phyloP scores from a whole-genome alignment of 2,888 invertebrate genomes.

The Tridacna gigas region DNA sequence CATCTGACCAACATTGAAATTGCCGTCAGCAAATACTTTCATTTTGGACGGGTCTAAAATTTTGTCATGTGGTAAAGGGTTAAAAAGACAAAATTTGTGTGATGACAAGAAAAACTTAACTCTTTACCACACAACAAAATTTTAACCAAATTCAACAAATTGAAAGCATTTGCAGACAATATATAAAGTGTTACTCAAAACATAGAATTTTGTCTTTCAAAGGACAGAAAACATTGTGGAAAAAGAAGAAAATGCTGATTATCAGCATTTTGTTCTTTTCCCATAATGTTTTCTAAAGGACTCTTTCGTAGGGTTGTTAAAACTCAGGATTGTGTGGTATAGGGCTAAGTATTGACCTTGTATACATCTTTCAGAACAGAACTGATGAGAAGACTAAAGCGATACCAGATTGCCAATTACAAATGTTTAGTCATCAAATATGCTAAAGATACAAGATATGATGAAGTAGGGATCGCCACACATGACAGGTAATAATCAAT shows the following conservation, averaged over 20 bases:
- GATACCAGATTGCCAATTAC: slow-evolving; percentile 86
- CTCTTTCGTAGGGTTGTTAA: no score
- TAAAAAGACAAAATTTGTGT: not conserved
- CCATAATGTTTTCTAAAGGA: no score
- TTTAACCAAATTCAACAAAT: no score
- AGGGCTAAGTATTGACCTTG: not conserved
- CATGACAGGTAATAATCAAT: slow-evolving; percentile 85
- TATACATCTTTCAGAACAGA: slow-evolving; percentile 79
- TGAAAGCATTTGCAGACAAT: no score
- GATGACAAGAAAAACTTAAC: not conserved
- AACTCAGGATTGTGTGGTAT: no score
- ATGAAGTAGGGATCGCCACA: slow-evolving; percentile 85
- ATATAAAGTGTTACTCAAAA: no score
- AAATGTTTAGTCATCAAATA: slow-evolving; percentile 86
- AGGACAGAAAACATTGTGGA: no score
- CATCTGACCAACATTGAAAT: not conserved
- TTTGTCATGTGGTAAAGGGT: not conserved
- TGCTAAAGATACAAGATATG: slow-evolving; percentile 86
- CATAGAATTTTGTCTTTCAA: no score
- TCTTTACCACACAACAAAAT: no score
- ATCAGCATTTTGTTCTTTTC: no score
- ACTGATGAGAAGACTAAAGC: slow-evolving; percentile 86
- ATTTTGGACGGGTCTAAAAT: not conserved
- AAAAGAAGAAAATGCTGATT: no score
- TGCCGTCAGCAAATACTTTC: not conserved